Conservation (phyloP, 2,888 invertebrate species). For the Drosophila peninsularis region DNA sequence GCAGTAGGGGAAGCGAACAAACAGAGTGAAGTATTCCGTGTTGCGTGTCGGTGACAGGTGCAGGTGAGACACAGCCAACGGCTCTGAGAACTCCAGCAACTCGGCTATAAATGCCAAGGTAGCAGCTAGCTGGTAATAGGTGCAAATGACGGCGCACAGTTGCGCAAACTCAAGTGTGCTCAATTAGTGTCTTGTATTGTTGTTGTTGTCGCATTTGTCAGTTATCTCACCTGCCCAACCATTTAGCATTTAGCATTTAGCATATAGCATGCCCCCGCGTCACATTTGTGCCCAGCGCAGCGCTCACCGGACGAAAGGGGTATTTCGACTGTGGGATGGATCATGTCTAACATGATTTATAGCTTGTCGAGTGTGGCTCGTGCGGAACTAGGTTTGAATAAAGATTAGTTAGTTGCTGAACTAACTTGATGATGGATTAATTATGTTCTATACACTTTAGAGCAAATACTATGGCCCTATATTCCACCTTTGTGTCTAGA, state of each 20-base stretch:
- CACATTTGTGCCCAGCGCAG: constrained; percentile 1
- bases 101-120: neutral
- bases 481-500: too few species aligned
- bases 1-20: neutral
- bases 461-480: too few species aligned
- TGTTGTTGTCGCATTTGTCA: constrained; percentile 19
- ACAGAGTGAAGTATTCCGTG: constrained; percentile 9
- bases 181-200: constrained; percentile 50
- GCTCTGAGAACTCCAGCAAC: neutral
- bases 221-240: neutral
- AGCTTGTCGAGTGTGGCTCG: neutral
- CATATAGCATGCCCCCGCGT: neutral
- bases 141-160: constrained; percentile 10
- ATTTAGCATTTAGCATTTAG: constrained; percentile 1
- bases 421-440: neutral
- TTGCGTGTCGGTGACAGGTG: constrained; percentile 36
- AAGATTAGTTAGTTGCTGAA: neutral
- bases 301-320: neutral
- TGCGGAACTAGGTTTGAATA: neutral
- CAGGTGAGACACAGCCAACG: constrained; percentile 7
- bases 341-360: neutral
- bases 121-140: neutral
- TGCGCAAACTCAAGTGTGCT: constrained; percentile 23
- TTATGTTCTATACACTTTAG: neutral
- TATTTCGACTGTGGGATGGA: neutral